Evolutionary conservation across 2,797 vertebrate species (phyloP).

Genomic region (Scyliorhinus canicula): DNA sequence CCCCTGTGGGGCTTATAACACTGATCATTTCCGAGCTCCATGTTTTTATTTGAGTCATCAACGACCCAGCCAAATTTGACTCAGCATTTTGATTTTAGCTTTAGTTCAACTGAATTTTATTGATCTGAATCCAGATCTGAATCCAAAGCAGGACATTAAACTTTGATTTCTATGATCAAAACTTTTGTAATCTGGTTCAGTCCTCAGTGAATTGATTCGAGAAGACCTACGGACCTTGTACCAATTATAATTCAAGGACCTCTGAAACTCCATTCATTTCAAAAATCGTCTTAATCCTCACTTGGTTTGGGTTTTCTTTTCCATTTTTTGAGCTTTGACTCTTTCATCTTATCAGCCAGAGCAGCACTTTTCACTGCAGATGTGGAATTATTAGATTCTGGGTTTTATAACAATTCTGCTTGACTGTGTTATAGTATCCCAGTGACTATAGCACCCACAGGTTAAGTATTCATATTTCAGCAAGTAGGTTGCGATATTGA

Average conservation of each 20-base stretch:
- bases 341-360: background rate
- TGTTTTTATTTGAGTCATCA: background rate
- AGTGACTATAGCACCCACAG: background rate
- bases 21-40: background rate
- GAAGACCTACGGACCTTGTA: background rate
- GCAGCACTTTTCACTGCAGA: too few relatives aligned
- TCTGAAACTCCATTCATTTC: background rate
- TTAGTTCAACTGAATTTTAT: background rate
- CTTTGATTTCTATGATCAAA: slow-evolving; percentile 7
- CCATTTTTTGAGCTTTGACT: background rate
- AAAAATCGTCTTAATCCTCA: background rate
- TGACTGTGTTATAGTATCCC: background rate
- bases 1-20: too few relatives aligned
- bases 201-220: background rate
- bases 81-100: background rate
- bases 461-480: background rate
- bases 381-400: background rate
- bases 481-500: background rate
- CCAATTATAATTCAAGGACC: background rate
- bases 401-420: background rate
- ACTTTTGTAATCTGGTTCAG: background rate
- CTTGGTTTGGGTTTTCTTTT: background rate
- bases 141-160: background rate
- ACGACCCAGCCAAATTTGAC: background rate
- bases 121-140: background rate